Percentiles rank a stretch among this genome's conserved stretches.
These are phyloP conservation scores for Belonocnema kinseyi DNA, from an alignment of 1,140 invertebrate species.

Conservation along the genomic window DNA sequence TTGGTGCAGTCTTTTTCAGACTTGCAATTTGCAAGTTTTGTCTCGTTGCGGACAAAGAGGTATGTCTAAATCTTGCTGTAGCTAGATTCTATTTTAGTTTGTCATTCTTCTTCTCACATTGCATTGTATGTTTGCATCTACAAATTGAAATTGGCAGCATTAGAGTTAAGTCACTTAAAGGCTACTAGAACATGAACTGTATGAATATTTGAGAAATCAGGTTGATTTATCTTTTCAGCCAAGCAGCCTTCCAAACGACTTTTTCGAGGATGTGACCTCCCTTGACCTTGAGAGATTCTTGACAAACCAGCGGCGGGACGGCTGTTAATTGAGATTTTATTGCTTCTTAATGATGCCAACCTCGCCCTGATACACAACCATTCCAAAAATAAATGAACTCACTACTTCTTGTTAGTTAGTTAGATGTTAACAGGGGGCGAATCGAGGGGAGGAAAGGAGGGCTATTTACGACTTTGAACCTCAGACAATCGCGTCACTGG, in stretches of 20 bases:
- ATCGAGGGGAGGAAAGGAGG: too few relatives aligned
- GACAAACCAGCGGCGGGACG: neutral
- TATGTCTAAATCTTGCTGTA: neutral
- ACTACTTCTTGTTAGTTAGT: neutral
- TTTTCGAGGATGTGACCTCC: neutral
- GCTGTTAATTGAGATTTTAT: neutral
- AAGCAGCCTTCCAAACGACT: neutral
- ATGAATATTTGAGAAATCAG: too few relatives aligned
- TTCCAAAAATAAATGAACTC: neutral
- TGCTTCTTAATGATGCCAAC: slow-evolving; percentile 1
- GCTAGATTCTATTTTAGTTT: neutral
- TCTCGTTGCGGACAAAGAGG: slow-evolving; percentile 2
- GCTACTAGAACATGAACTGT: too few relatives aligned
- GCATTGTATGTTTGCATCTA: neutral
- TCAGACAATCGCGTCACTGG: neutral
- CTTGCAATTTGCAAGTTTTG: slow-evolving; percentile 9
- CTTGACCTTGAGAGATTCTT: neutral
- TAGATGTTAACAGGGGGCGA: neutral
- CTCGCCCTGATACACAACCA: neutral
- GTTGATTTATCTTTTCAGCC: too few relatives aligned
- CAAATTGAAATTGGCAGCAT: neutral
- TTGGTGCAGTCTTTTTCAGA: slow-evolving; percentile 17
- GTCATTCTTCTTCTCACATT: neutral
- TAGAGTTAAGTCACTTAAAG: neutral
- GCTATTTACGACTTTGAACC: neutral